Base-by-base conservation (phyloP, 2,888 invertebrate species). In the Phyllotreta striolata region DNA sequence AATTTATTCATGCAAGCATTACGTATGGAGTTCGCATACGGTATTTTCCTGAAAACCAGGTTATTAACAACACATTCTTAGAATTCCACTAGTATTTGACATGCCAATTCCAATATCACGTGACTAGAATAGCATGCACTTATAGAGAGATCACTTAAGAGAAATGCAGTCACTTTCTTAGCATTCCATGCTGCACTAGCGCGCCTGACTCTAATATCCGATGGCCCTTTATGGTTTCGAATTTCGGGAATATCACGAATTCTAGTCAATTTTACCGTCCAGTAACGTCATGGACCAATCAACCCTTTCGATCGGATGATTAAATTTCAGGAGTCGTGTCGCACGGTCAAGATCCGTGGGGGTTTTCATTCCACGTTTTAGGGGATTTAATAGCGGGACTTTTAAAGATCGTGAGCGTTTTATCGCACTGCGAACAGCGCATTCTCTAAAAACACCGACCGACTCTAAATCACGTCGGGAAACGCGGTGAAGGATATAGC, bases 111-210 rank as follows among this genome's bases (percentile, higher is more conserved):
- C 12, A 24, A 13, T 9, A 24, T 6, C 24, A 13, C 47, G 57
- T 57, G 57, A 57, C 57, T 1, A 9, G 57, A 57, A 57, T 57
- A 37, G 39, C n/a, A 57, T 57, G 57, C 47, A 24, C 39, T 47
- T 38, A 12, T 43, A n/a, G 47, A 37, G 10, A 39, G 47, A 39
- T 14, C 47, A 57, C 13, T 47, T 57, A n/a, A 47, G 39, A 6
- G 46, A 46, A 56, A 41, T 56, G 56, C 46, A 56, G 8, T 55
- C 56, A 37, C 56, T 44, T 44, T 46, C 43, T 46, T 47, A 47
- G 4, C 24, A 24, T 24, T 24, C 24, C 24, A 1, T 3, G 24
- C 24, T 24, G 24, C 24, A 24, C 24, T 4, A 24, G 1, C 24
- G 24, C 24, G 24, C 24, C 24, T 24, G 24, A 24, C 24, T 24